phyloP scores from a whole-genome alignment of 2,113 vertebrate genomes.

The Cheirogaleus medius region DNA sequence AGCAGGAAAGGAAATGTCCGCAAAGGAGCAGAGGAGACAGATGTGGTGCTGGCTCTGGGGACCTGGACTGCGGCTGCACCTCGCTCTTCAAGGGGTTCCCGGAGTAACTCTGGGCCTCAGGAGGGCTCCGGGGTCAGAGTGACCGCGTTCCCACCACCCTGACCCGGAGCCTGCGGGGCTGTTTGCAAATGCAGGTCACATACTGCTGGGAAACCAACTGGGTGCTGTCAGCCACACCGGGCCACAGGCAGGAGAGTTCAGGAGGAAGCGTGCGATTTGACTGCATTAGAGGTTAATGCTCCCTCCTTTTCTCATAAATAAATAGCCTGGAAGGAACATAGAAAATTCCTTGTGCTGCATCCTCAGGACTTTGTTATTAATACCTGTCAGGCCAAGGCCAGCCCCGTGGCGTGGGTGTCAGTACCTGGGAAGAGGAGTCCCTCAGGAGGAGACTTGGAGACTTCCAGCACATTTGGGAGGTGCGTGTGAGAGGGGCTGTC shows the following conservation, averaged over 20 bases:
- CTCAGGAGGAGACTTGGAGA: no score
- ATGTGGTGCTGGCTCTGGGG: fast-evolving
- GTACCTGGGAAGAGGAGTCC: no score
- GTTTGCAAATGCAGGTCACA: not conserved
- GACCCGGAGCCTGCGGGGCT: not conserved
- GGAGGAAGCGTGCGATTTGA: not conserved
- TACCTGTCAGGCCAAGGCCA: not conserved
- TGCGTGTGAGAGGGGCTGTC: not conserved
- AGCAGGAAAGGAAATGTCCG: no score
- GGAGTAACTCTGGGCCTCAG: not conserved
- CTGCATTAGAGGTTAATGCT: not conserved
- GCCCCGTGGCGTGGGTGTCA: not conserved
- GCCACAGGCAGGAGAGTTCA: no score
- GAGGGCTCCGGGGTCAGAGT: not conserved
- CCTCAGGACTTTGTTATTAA: not conserved
- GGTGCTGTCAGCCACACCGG: not conserved
- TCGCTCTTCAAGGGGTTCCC: not conserved
- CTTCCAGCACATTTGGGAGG: not conserved
- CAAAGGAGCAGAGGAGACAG: not conserved
- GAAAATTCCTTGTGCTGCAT: not conserved
- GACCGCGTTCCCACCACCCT: not conserved
- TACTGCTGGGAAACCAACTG: not conserved
- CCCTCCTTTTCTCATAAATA: not conserved
- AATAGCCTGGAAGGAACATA: not conserved
- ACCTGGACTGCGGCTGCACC: not conserved